These are phyloP conservation scores for Monochamus saltuarius DNA, from an alignment of 1,140 invertebrate species.

Conservation along the genomic window DNA sequence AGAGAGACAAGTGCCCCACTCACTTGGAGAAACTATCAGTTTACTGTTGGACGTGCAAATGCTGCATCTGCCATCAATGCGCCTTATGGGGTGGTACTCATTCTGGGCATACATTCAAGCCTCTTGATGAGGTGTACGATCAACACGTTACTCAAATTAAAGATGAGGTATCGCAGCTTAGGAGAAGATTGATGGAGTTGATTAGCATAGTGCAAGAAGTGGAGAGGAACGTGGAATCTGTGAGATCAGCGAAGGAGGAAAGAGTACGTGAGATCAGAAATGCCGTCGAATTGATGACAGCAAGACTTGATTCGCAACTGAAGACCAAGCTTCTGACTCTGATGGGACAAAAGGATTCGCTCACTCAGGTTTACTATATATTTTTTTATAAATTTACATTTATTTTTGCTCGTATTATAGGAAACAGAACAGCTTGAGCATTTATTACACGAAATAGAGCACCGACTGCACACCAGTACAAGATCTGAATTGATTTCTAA, in stretches of 20 bases:
- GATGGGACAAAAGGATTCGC: slow-evolving; percentile 83
- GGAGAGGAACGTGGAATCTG: slow-evolving; percentile 87
- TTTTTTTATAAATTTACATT: background rate
- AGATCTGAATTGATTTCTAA: slow-evolving; percentile 79
- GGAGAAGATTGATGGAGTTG: slow-evolving; percentile 77
- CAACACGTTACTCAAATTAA: slow-evolving; percentile 82
- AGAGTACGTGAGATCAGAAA: slow-evolving; percentile 87
- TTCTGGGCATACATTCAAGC: slow-evolving; percentile 87
- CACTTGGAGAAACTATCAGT: slow-evolving; percentile 88
- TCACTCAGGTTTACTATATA: slow-evolving; percentile 60
- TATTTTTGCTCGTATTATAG: slow-evolving; percentile 9
- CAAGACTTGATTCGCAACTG: slow-evolving; percentile 84
- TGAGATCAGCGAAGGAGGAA: slow-evolving; percentile 87
- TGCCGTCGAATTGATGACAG: slow-evolving; percentile 91
- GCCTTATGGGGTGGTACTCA: slow-evolving; percentile 89
- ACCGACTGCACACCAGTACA: slow-evolving; percentile 71
- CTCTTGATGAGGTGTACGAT: slow-evolving; percentile 86
- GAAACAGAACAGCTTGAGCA: slow-evolving; percentile 82
- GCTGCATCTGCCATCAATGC: slow-evolving; percentile 91
- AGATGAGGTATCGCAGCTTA: slow-evolving; percentile 77
- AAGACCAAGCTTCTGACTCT: slow-evolving; percentile 85
- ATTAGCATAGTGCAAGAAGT: slow-evolving; percentile 87
- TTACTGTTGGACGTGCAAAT: slow-evolving; percentile 86
- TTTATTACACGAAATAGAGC: slow-evolving; percentile 80
- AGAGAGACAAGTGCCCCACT: slow-evolving; percentile 70